Conservation (phyloP, 2,113 vertebrate genomes). For the Chelonoidis abingdonii region DNA sequence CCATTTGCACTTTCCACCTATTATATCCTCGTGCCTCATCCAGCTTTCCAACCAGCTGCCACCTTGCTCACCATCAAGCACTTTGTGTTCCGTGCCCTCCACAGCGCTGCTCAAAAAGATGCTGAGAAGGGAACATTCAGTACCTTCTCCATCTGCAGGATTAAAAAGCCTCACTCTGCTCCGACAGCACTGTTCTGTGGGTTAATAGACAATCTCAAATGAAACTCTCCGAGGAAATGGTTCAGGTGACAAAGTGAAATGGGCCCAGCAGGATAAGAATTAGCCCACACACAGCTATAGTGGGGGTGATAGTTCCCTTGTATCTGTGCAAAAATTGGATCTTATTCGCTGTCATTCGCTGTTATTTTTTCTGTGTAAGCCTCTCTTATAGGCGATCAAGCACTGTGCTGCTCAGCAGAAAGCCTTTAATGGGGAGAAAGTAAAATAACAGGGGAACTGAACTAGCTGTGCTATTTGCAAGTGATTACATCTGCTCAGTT, state of each 20-base stretch:
- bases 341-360: not conserved
- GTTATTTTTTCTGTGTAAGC: not conserved
- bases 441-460: not conserved
- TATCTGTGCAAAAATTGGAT: not conserved
- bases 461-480: not conserved
- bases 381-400: not conserved
- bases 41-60: not conserved
- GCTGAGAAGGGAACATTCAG: not conserved
- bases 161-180: not conserved
- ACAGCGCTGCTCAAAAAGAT: not conserved
- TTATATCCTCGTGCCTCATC: not conserved
- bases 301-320: not conserved
- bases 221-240: not conserved
- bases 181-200: not conserved
- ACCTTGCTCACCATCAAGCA: not conserved
- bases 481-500: not conserved
- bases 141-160: not conserved
- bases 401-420: not conserved
- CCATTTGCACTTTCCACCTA: not conserved
- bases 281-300: not conserved
- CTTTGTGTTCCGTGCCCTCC: not conserved
- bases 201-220: not conserved
- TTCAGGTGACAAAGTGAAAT: not conserved
- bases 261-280: not conserved
- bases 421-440: not conserved